phyloP scores from a whole-genome alignment of 2,113 vertebrate genomes.

The Caranx melampygus region DNA sequence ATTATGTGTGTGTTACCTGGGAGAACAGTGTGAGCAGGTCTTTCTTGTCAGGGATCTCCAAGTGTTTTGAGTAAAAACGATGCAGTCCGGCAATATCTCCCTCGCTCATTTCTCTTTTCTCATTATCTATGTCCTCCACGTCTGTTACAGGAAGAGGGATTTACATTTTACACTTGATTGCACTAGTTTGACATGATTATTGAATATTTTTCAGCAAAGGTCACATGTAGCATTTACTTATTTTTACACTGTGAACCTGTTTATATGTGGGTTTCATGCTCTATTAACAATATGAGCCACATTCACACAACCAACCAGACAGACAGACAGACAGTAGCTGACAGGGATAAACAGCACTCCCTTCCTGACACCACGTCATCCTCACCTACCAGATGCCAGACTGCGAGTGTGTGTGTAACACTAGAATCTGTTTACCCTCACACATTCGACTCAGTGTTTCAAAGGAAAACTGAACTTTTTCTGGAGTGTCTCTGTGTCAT shows the following conservation, averaged over 20 bases:
- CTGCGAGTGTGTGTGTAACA: too few species aligned
- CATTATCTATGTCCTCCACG: slow-evolving; percentile 92
- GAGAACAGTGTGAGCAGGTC: slow-evolving; percentile 90
- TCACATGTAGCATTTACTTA: too few species aligned
- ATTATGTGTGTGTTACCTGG: slow-evolving; percentile 84
- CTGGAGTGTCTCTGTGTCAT: too few species aligned
- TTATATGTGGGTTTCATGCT: background rate
- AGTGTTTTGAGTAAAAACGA: slow-evolving; percentile 94
- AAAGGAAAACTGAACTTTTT: background rate
- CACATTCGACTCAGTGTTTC: too few species aligned
- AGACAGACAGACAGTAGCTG: too few species aligned
- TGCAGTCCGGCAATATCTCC: slow-evolving; percentile 90
- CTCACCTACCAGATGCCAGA: too few species aligned
- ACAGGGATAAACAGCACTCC: too few species aligned
- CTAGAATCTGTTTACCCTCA: too few species aligned
- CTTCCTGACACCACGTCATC: too few species aligned
- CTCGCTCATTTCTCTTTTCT: slow-evolving; percentile 90
- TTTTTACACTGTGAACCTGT: too few species aligned
- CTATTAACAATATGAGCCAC: background rate
- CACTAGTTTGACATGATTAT: background rate
- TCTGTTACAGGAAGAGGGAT: slow-evolving; percentile 81
- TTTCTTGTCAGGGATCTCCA: slow-evolving; percentile 88
- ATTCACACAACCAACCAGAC: background rate
- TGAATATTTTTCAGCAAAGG: background rate
- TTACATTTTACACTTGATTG: background rate